Evolutionary conservation across 1,140 invertebrate genomes (phyloP).

Genomic region (Panonychus citri): DNA sequence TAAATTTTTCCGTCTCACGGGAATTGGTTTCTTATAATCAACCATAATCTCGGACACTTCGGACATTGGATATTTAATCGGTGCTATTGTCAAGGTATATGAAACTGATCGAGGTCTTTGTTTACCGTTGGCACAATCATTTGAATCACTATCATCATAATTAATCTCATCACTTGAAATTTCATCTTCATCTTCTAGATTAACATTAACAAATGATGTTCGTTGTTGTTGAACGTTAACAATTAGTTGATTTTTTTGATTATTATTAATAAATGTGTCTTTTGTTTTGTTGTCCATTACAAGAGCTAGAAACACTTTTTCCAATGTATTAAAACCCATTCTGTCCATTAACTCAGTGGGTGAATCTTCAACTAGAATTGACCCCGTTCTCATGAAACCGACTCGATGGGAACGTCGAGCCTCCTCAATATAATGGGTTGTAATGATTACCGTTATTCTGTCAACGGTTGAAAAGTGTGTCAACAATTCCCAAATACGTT

Average conservation of each 20-base stretch:
- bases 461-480: slow-evolving; percentile 52
- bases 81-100: neutral
- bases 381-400: slow-evolving; percentile 26
- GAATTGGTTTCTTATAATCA: slow-evolving; percentile 39
- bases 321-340: slow-evolving; percentile 56
- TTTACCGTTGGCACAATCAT: neutral
- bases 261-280: neutral
- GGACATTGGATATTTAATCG: neutral
- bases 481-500: slow-evolving; percentile 42
- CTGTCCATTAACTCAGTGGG: slow-evolving; percentile 54
- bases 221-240: neutral
- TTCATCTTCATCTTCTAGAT: no score
- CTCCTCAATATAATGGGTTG: slow-evolving; percentile 26
- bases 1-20: slow-evolving; percentile 67
- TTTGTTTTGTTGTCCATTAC: slow-evolving; percentile 27
- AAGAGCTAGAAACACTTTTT: slow-evolving; percentile 80
- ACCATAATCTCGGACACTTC: neutral
- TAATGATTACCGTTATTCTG: slow-evolving; percentile 21
- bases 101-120: neutral
- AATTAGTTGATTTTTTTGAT: neutral
- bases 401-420: slow-evolving; percentile 21
- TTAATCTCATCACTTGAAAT: no score
- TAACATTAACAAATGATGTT: neutral
- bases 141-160: neutral
- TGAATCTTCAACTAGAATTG: slow-evolving; percentile 55